Conservation (phyloP, 1,140 invertebrate species). For the Thrips palmi region DNA sequence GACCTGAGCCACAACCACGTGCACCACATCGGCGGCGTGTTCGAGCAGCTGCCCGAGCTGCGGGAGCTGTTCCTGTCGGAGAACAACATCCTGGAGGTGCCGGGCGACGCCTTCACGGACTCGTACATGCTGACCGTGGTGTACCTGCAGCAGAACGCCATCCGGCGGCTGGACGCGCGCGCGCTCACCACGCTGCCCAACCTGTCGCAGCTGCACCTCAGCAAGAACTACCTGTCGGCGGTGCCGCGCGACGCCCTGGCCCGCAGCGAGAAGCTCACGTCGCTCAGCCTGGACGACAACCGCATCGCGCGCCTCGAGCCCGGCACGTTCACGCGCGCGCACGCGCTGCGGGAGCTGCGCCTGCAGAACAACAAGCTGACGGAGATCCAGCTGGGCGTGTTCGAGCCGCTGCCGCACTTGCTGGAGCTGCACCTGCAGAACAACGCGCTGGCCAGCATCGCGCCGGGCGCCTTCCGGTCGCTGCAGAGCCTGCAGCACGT, state of each 20-base stretch:
- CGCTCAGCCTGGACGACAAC: conserved; percentile 81
- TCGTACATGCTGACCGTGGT: conserved; percentile 58
- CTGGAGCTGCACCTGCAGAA: conserved; percentile 75
- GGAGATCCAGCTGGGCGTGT: conserved; percentile 54
- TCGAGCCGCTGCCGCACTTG: conserved; percentile 57
- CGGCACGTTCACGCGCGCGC: conserved; percentile 55
- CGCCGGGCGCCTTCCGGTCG: conserved; percentile 62
- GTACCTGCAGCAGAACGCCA: conserved; percentile 74
- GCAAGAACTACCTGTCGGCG: conserved; percentile 65
- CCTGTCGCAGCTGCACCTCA: conserved; percentile 64
- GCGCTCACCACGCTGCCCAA: conserved; percentile 51
- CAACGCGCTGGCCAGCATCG: conserved; percentile 62
- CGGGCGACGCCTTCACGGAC: conserved; percentile 59
- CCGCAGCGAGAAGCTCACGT: conserved; percentile 51
- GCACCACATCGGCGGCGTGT: conserved; percentile 63
- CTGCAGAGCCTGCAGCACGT: conserved; percentile 71
- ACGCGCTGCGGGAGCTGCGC: conserved; percentile 59
- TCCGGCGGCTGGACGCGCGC: conserved; percentile 50
- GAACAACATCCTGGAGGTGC: conserved; percentile 75
- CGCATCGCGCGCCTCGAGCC: conserved; percentile 60
- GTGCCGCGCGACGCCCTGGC: conserved; percentile 55
- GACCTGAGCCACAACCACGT: conserved; percentile 80
- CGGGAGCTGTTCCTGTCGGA: conserved; percentile 68
- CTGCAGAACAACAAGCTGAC: conserved; percentile 68
- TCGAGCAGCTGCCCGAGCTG: conserved; percentile 55